Percentiles rank a stretch among this genome's conserved stretches.
Evolutionary conservation across 1,140 invertebrate species (phyloP).

Genomic region (Aradophagus sp.): DNA sequence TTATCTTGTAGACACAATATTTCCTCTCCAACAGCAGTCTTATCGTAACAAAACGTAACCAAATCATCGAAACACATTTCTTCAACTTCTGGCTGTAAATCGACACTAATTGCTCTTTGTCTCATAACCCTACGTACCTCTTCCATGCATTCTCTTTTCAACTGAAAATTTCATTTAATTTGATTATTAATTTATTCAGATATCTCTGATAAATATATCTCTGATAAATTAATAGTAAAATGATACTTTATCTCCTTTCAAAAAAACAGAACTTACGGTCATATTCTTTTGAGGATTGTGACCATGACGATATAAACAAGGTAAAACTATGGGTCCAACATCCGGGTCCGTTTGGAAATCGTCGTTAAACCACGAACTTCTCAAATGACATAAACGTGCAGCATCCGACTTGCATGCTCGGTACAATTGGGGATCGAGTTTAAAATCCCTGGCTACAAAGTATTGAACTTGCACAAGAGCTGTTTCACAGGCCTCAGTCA

Average conservation of each 20-base stretch:
- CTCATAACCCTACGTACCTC: constrained; percentile 94
- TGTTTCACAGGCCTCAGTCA: constrained; percentile 92
- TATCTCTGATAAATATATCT: background rate
- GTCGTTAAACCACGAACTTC: constrained; percentile 84
- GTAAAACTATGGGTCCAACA: constrained; percentile 86
- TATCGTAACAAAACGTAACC: constrained; percentile 86
- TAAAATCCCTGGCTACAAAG: constrained; percentile 96
- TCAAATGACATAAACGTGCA: constrained; percentile 85
- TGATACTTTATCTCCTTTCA: background rate
- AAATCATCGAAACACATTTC: constrained; percentile 91
- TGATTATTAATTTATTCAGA: background rate
- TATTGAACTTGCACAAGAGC: constrained; percentile 97
- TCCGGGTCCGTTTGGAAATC: constrained; percentile 82
- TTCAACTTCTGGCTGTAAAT: constrained; percentile 95
- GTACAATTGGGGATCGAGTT: constrained; percentile 92
- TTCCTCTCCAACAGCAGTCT: constrained; percentile 89
- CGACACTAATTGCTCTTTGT: constrained; percentile 91
- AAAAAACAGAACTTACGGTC: constrained; percentile 64
- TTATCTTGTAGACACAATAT: constrained; percentile 95
- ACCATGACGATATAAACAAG: constrained; percentile 93
- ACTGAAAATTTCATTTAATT: constrained; percentile 67
- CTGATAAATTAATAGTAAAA: too few species aligned
- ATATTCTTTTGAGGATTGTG: constrained; percentile 83
- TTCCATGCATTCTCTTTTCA: constrained; percentile 80
- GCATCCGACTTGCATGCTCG: constrained; percentile 92